Base-by-base conservation (phyloP, 2,888 invertebrate species). In the Elegia similella region DNA sequence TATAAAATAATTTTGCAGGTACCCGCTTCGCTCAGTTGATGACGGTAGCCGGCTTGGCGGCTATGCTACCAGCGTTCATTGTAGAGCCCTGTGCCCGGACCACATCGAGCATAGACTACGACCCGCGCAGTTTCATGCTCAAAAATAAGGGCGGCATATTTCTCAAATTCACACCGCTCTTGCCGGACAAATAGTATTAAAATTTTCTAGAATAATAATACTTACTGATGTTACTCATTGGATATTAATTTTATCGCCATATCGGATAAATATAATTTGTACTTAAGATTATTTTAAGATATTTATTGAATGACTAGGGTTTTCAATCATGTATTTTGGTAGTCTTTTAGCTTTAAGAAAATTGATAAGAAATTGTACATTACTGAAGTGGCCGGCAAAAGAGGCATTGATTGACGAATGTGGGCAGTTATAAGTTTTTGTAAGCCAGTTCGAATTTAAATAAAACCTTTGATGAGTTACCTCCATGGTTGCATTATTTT, bases 91-190 rank as follows among this genome's bases (percentile, higher is more conserved):
- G 90, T 66, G 67, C 78, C 1, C 76, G 70, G 34, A 91, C 91
- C 8, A 85, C 89, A 7, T 66, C 87, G 1, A 67, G 60, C 6
- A 88, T 91, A 58, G 70, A 83, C 30, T 91, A 89, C 66, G 91
- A 91, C 57, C 76, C 91, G 1, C 73, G 91, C 55, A 91, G 91
- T 60, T 86, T 91, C 17, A 85, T 91, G 84, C 76, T 91, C 12
- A 91, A 90, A 70, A 91, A 90, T 67, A 86, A 85, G 70, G 91
- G 90, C 47, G 84, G 90, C 56, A 90, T 91, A 63, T 89, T 84
- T 82, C 77, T 91, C 42, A 76, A 75, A 62, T 88, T 91, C 68
- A 74, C 67, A 59, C 68, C 69, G 42, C 34, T 43, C 1, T 23
- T 29, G 8, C 52, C 42, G 1, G 52, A 29, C 30, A 34, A 55